These are phyloP conservation scores for Lordiphosa collinella DNA, from an alignment of 1,140 invertebrate species.

Conservation along the genomic window DNA sequence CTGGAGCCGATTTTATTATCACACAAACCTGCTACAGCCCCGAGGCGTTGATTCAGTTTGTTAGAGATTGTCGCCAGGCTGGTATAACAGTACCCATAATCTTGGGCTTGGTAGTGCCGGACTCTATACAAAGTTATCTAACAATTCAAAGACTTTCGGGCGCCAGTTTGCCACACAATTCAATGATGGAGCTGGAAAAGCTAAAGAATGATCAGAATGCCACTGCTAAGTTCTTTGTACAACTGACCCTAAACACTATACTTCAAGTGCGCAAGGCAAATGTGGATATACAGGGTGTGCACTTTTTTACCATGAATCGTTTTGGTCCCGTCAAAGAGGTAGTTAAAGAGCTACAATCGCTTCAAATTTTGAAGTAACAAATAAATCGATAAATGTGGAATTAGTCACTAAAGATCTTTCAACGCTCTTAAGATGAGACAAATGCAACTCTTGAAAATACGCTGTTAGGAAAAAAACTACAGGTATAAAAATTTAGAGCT, in stretches of 20 bases:
- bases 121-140: constrained; percentile 5
- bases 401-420: too few relatives aligned
- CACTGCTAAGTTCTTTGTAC: constrained; percentile 27
- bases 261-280: constrained; percentile 16
- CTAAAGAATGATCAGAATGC: not conserved
- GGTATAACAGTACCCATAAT: constrained; percentile 37
- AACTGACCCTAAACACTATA: constrained; percentile 19
- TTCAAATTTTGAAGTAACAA: constrained; percentile 6
- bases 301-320: constrained; percentile 49
- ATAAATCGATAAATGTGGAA: too few relatives aligned
- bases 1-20: constrained; percentile 40
- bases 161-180: not conserved
- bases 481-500: too few relatives aligned
- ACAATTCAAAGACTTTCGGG: not conserved
- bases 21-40: constrained; percentile 39
- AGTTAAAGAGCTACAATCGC: constrained; percentile 14
- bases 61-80: constrained; percentile 16
- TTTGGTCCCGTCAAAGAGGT: constrained; percentile 18
- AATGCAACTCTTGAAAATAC: too few relatives aligned
- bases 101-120: constrained; percentile 30
- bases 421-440: too few relatives aligned
- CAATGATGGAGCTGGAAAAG: not conserved
- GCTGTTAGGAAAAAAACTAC: too few relatives aligned
- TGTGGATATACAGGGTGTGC: constrained; percentile 42
- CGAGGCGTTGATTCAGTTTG: constrained; percentile 24